Base-by-base conservation (phyloP, 2,797 vertebrate genomes). In the Myripristis murdjan region DNA sequence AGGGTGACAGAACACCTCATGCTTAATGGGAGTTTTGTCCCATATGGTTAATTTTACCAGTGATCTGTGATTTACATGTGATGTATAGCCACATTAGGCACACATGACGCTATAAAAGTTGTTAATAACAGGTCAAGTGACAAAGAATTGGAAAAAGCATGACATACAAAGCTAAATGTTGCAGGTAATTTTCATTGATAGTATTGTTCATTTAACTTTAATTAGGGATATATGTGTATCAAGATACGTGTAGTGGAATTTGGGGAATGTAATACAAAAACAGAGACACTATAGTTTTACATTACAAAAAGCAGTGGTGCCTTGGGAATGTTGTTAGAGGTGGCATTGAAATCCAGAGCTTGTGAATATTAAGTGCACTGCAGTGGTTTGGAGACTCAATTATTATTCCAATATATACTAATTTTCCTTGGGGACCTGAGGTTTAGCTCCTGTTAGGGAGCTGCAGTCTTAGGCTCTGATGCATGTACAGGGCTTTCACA, bases 111-210 rank as follows among this genome's bases (percentile, higher is more conserved):
- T 18, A 10, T 16, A 57, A 22, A 47, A 14, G 18, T 1, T 16
- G 14, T 20, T 69, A 53, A 65, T 68, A 57, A 70, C 59, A 68
- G 65, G 65, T 69, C 70, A 71, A 81, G 65, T 77, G 48, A n/a
- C n/a, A n/a, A n/a, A n/a, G n/a, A n/a, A n/a, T 33, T 59, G 48
- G 24, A 71, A 60, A 70, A 47, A 52, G 47, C 39, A 48, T 62
- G 61, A 41, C 20, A 41, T 57, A 67, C 57, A 67, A 15, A 35
- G 23, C 2, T 62, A 69, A 73, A 69, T 39, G 63, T 70, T 71
- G 55, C 47, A 24, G 35, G 28, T 47, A 37, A 60, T 70, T 70
- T 54, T 71, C 48, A 59, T 35, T 39, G 24, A 74, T 57, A 22
- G 23, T 62, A 53, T 46, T 18, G 54, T 70, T 54, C 73, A 60